Evolutionary conservation across 2,797 vertebrate genomes (phyloP), one percentile per base, ranked within the genome.

Genomic region (Pyrocephalus nanus): DNA sequence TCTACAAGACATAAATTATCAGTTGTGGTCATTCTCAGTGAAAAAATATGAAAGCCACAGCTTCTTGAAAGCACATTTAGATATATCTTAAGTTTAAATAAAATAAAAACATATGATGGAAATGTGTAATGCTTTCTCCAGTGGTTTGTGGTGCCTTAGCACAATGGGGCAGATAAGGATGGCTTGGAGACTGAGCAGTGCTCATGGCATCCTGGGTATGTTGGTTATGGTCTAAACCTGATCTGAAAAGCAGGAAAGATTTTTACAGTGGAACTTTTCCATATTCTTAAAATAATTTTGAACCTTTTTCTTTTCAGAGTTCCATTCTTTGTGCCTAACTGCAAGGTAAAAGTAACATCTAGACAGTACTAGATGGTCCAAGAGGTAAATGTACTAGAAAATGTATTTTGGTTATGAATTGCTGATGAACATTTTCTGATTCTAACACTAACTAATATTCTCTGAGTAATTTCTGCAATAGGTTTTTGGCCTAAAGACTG

Each of bases 1-100:
- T 86, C 87, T 36, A 38, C 20, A 27, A 61, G 78, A 65, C 38
- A 36, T 54, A 92, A 96, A 94, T 95, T 69, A 83, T 40, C 80
- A 40, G 8, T 87, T 79, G 65, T 86, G 71, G 57, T 91, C 88
- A 91, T 32, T 43, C 64, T 80, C 81, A 72, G 11, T 15, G 30
- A 57, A 85, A 90, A 92, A 82, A 38, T 54, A 77, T 16, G 67
- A 95, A 95, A 93, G 18, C 61, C 71, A 69, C 72, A 85, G 53
- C 38, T 89, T 83, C 75, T 64, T 82, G 67, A 95, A 91, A 69
- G 48, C 50, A 48, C 17, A 90, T 66, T 47, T 81, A 83, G 66
- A 54, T 66, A 80, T 30, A 88, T 17, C 38, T 85, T 74, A 82
- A 61, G 32, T 47, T 23, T 55, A 89, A 74, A 79, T 61, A 71